Conservation (phyloP, 64 coral and sea anemone species). For the Dendrophyllia cribrosa region DNA sequence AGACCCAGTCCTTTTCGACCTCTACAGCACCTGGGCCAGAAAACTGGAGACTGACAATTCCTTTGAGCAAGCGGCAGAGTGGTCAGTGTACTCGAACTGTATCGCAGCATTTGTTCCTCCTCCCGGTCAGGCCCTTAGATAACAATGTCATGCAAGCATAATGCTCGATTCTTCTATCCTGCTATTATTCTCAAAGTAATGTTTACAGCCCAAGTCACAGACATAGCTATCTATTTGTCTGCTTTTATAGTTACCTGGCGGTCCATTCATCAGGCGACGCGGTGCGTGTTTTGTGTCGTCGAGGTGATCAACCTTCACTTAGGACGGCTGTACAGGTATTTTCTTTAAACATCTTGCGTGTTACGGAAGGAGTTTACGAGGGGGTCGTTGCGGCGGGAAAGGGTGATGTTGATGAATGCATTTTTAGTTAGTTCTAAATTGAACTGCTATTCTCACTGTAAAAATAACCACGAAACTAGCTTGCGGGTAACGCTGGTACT, state of each 20-base stretch:
- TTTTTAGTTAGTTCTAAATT: too few species aligned
- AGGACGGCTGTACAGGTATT: slow-evolving; percentile 84
- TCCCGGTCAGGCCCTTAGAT: too few species aligned
- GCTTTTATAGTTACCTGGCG: slow-evolving; percentile 79
- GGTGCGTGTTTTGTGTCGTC: slow-evolving; percentile 68
- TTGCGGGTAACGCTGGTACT: too few species aligned
- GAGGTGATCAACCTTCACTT: slow-evolving; percentile 77
- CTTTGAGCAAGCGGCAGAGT: slow-evolving; percentile 95
- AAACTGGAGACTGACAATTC: slow-evolving; percentile 91
- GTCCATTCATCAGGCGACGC: slow-evolving; percentile 82
- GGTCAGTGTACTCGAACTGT: slow-evolving; percentile 45
- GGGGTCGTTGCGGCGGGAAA: neutral
- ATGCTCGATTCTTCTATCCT: neutral
- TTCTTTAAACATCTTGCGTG: neutral
- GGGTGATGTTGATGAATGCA: too few species aligned
- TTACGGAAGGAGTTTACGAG: neutral
- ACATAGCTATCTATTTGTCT: neutral
- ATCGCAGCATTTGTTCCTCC: too few species aligned
- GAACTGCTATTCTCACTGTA: too few species aligned
- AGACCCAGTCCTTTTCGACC: slow-evolving; percentile 85
- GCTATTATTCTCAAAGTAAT: too few species aligned
- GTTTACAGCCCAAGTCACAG: too few species aligned
- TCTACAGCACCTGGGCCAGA: slow-evolving; percentile 89
- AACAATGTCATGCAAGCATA: neutral
- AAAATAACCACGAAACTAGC: too few species aligned